Conservation (phyloP, 2,113 vertebrate genomes). For the Leiothrix lutea region DNA sequence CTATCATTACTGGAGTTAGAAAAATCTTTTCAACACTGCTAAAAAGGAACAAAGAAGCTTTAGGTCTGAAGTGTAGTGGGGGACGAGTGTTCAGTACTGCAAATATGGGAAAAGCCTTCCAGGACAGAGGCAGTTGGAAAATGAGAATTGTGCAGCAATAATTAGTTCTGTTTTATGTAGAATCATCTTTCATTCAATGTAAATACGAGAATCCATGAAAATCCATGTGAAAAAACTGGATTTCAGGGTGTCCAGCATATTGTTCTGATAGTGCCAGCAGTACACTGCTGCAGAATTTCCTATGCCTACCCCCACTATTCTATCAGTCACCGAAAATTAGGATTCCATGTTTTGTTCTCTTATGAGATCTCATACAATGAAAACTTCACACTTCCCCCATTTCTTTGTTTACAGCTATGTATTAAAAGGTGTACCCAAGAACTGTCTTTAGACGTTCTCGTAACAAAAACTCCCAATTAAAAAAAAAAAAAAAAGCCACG, state of each 20-base stretch:
- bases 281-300: background rate
- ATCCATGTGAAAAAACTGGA: background rate
- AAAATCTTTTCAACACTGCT: background rate
- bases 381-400: background rate
- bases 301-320: background rate
- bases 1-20: rapidly evolving
- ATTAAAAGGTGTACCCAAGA: background rate
- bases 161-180: background rate
- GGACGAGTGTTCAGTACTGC: background rate
- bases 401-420: background rate
- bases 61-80: background rate
- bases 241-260: background rate
- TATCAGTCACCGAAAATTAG: background rate
- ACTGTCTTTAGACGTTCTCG: background rate
- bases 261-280: background rate
- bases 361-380: background rate
- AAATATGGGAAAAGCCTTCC: background rate
- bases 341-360: background rate
- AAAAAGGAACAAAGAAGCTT: background rate
- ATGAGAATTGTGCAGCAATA: background rate
- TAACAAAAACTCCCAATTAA: background rate
- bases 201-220: background rate
- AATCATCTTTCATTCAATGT: background rate
- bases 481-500: background rate
- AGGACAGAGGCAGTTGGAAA: background rate